Percentiles rank a stretch among this genome's conserved stretches.
These are phyloP conservation scores for Chaetodon trifascialis DNA, from an alignment of 2,113 vertebrate genomes.

Conservation along the genomic window DNA sequence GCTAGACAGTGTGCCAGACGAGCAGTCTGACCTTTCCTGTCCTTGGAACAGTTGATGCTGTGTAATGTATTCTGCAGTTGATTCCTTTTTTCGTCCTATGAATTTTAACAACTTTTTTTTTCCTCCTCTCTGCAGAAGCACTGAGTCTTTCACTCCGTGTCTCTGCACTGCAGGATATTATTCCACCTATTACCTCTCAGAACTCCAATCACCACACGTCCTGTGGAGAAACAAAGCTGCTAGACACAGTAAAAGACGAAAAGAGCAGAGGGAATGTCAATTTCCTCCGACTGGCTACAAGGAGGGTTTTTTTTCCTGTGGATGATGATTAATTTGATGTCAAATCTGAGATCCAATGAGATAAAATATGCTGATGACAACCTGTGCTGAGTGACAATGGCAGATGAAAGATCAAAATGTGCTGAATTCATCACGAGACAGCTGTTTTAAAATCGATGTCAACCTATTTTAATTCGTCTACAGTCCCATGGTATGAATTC, in stretches of 20 bases:
- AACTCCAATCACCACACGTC: conserved; percentile 74
- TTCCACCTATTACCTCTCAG: conserved; percentile 78
- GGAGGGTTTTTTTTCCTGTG: conserved; percentile 25
- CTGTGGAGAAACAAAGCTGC: conserved; percentile 75
- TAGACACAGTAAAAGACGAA: conserved; percentile 56
- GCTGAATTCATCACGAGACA: conserved; percentile 7
- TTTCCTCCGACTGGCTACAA: conserved; percentile 63
- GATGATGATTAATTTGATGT: conserved; percentile 66
- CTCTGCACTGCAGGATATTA: conserved; percentile 70
- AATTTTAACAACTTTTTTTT: conserved; percentile 81
- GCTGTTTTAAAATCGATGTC: conserved; percentile 49
- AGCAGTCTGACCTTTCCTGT: conserved; percentile 78
- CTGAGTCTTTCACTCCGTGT: conserved; percentile 47
- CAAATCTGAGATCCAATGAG: conserved; percentile 56
- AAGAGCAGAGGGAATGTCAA: conserved; percentile 72
- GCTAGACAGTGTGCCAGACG: conserved; percentile 58
- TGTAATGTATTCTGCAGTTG: conserved; percentile 79
- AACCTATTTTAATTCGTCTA: conserved; percentile 24
- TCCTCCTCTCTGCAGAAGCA: conserved; percentile 16
- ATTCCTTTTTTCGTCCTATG: conserved; percentile 75
- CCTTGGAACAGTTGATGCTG: conserved; percentile 72
- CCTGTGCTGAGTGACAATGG: conserved; percentile 30
- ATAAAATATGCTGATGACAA: conserved; percentile 48
- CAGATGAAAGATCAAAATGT: conserved; percentile 25
- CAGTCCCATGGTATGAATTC: conserved; percentile 31